Base-by-base conservation (phyloP, 2,797 vertebrate species). In the Cygnus olor region DNA sequence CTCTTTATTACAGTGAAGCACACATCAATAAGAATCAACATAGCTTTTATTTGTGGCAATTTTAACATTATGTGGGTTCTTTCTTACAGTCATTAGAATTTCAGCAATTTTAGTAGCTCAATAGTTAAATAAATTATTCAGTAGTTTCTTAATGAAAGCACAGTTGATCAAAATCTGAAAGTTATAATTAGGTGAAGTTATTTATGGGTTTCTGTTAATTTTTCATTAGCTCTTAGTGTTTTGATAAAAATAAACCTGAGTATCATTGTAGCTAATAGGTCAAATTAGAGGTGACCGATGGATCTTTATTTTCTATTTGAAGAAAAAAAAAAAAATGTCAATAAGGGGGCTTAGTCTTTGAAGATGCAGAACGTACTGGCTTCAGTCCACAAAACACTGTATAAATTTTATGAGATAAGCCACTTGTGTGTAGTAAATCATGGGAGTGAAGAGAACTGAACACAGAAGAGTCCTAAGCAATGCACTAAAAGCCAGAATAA, bases 361-460 rank as follows among this genome's bases (percentile, higher is more conserved):
- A 91, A 92, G 4, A 4, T 73, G 49, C 22, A 87, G 72, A 80
- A 70, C 8, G 9, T 74, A 42, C 13, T 70, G 64, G 68, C 81
- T 87, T 89, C 68, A 53, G 47, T 77, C 61, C 87, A 87, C 44
- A 74, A 53, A 91, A 73, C 14, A 74, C 17, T 71, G 14, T 45
- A 64, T 61, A 89, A 80, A 76, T 91, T 85, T 91, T 83, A 86
- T 89, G 72, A 93, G 60, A 89, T 94, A 94, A 94, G 24, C 42
- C 65, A 51, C 49, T 91, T 89, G 34, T 60, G 65, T 65, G 16
- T 32, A 69, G 34, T 88, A 95, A 93, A 93, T 79, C 80, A 54
- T 24, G 14, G 38, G 11, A 88, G 14, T 30, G 20, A 83, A 87
- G 45, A 90, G 70, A 93, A 93, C 24, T 51, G 30, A 89, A 65